Evolutionary conservation across 2,113 vertebrate genomes (phyloP), one percentile per base, ranked within the genome.

Genomic region (Rhizomys pruinosus): DNA sequence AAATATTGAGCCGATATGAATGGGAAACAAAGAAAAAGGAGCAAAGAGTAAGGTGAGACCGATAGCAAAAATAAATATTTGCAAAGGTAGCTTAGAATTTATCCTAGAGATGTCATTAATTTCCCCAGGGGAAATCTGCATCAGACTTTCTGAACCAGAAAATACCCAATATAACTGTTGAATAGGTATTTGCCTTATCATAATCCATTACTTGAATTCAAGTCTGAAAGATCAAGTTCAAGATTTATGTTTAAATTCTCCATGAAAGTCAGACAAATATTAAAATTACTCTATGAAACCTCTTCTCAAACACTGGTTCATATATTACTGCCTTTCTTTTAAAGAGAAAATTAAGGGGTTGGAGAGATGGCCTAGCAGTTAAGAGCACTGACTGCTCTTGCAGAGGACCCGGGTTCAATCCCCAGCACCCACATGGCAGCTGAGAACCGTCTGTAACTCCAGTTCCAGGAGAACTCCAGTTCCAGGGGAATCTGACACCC

Each of bases 311-410:
- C 23, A 55, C 44, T 71, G 63, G 57, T 57, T 90, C 82, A 73
- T 87, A 73, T 87, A 77, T 90, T 47, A 74, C 12, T 89, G 7
- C 47, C 79, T 84, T 69, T 71, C 16, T 93, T 92, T 74, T 52
- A 52, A 93, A 92, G 55, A 85, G 80, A 1, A 0, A 87, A 85
- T 81, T 52, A 87, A 93, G 64, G n/a, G n/a, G n/a, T n/a, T n/a
- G n/a, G n/a, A n/a, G n/a, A n/a, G n/a, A n/a, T n/a, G n/a, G n/a
- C n/a, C n/a, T n/a, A n/a, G n/a, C n/a, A n/a, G n/a, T n/a, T n/a
- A n/a, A n/a, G n/a, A n/a, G n/a, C n/a, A n/a, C n/a, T n/a, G n/a
- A n/a, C n/a, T n/a, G n/a, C n/a, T n/a, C n/a, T n/a, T n/a, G n/a
- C n/a, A n/a, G n/a, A n/a, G n/a, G n/a, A n/a, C n/a, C n/a, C n/a